Evolutionary conservation across 2,888 invertebrate species (phyloP).

Genomic region (Diaphora mendica): DNA sequence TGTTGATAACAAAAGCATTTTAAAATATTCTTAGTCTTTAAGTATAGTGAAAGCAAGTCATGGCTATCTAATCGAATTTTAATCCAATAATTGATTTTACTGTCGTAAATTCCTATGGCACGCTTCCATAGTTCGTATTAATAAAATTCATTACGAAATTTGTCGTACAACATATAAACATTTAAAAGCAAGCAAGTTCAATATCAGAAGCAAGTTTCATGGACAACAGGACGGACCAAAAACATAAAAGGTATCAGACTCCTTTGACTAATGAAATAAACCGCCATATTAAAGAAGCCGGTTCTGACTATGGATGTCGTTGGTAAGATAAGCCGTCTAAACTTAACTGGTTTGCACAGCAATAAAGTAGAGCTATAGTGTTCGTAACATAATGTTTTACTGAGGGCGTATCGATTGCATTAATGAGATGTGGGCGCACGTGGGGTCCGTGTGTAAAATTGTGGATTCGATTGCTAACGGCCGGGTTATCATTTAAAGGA

Average conservation of each 20-base stretch:
- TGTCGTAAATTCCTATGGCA: not conserved
- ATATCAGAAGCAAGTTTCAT: conserved; percentile 28
- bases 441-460: conserved; percentile 79
- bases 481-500: conserved; percentile 70
- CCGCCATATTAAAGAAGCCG: conserved; percentile 43
- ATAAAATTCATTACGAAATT: conserved; percentile 21
- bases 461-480: conserved; percentile 72
- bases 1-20: not conserved
- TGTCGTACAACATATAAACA: conserved; percentile 26
- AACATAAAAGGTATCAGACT: conserved; percentile 44
- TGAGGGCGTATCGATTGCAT: conserved; percentile 83
- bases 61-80: not conserved
- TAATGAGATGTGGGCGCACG: conserved; percentile 84
- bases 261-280: conserved; percentile 47
- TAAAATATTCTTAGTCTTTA: not conserved
- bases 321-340: conserved; percentile 55
- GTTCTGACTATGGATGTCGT: conserved; percentile 53
- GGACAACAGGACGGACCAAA: conserved; percentile 41
- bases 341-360: conserved; percentile 64
- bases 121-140: conserved; percentile 6
- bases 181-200: conserved; percentile 7
- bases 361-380: conserved; percentile 73
- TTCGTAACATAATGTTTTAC: conserved; percentile 78
- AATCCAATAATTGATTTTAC: not conserved
- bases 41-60: not conserved